A percentile compares a stretch with the other conserved stretches of the same genome.
Evolutionary conservation across 2,888 invertebrate species (phyloP).

Genomic region (Thelaira solivaga): DNA sequence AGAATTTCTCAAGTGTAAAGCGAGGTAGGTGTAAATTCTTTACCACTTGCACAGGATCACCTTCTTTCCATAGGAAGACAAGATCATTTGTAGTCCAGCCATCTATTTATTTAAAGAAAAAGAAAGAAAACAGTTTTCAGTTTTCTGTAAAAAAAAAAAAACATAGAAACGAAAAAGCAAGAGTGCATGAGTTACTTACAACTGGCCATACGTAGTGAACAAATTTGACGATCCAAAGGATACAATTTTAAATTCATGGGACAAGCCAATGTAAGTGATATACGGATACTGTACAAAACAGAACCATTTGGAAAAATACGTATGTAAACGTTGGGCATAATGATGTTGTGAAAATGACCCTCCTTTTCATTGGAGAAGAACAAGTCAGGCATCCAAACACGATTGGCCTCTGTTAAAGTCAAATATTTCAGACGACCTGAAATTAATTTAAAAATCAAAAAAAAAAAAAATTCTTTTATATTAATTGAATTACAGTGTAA

Average conservation of each 20-base stretch:
- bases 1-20: conserved; percentile 95
- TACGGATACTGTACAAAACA: conserved; percentile 97
- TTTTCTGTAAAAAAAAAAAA: no score
- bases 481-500: not conserved
- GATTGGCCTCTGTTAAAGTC: conserved; percentile 94
- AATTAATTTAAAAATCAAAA: conserved; percentile 54
- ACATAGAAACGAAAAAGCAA: no score
- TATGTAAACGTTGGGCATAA: conserved; percentile 98
- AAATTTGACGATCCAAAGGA: conserved; percentile 96
- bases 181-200: no score
- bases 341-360: conserved; percentile 97
- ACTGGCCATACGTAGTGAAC: conserved; percentile 96
- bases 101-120: no score
- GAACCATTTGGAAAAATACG: conserved; percentile 96
- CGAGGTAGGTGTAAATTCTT: conserved; percentile 95
- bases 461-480: not conserved
- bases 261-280: conserved; percentile 96
- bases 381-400: conserved; percentile 99
- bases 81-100: conserved; percentile 98
- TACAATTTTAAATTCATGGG: conserved; percentile 98
- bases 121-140: no score
- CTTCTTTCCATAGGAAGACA: conserved; percentile 97
- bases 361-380: conserved; percentile 99
- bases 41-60: conserved; percentile 96
- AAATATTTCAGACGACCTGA: conserved; percentile 92